These are phyloP conservation scores for Corynorhinus townsendii DNA, from an alignment of 2,113 vertebrate genomes.

Conservation along the genomic window DNA sequence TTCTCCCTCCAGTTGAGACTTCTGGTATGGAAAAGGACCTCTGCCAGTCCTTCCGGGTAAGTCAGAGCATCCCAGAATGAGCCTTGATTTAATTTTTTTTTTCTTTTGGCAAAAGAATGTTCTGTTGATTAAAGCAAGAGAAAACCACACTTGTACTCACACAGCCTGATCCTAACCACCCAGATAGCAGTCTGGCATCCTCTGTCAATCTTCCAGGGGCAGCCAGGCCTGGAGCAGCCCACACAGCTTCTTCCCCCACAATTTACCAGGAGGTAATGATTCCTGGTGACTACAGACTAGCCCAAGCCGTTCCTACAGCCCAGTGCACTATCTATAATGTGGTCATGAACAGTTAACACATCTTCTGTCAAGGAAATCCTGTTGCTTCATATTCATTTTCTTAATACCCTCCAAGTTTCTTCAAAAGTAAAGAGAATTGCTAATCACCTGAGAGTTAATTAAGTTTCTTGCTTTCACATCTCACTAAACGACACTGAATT, in stretches of 20 bases:
- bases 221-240: not conserved
- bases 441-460: not conserved
- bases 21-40: conserved; percentile 62
- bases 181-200: not conserved
- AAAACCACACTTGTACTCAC: not conserved
- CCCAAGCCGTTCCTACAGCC: not conserved
- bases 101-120: not conserved
- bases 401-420: not conserved
- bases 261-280: not conserved
- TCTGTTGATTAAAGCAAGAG: conserved; percentile 12
- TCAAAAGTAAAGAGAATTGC: not conserved
- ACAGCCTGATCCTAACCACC: not conserved
- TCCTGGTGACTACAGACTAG: not conserved
- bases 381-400: not conserved
- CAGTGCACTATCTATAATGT: not conserved
- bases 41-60: not conserved
- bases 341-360: not conserved
- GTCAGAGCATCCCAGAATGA: not conserved
- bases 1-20: conserved; percentile 34
- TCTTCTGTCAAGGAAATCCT: not conserved
- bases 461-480: not conserved
- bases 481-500: not conserved
- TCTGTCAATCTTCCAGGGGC: not conserved
- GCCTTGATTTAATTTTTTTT: not conserved
- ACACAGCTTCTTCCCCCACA: not conserved